Conservation (phyloP, 2,797 vertebrate genomes). For the Myripristis jacobus region DNA sequence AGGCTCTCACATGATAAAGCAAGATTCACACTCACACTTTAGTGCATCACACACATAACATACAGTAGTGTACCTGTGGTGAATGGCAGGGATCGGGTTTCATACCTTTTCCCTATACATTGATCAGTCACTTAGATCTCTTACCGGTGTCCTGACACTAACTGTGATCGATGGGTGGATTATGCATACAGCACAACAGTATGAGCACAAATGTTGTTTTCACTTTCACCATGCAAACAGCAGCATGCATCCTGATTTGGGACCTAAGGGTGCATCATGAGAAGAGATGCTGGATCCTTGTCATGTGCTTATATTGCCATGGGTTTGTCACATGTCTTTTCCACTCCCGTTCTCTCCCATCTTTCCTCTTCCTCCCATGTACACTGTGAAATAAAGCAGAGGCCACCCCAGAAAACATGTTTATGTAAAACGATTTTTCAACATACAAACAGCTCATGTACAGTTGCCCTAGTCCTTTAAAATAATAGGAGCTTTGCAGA, state of each 20-base stretch:
- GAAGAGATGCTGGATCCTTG: neutral
- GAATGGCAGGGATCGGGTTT: conserved; percentile 62
- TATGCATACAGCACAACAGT: conserved; percentile 14
- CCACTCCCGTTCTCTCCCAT: neutral
- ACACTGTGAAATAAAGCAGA: neutral
- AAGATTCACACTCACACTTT: conserved; percentile 47
- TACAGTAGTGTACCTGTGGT: conserved; percentile 37
- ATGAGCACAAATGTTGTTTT: conserved; percentile 50
- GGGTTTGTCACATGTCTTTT: neutral
- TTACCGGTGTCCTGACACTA: conserved; percentile 55
- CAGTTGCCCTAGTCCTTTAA: too few species aligned
- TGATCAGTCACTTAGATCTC: conserved; percentile 61
- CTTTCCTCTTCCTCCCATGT: neutral
- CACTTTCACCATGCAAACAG: conserved; percentile 30
- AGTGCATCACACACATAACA: conserved; percentile 22
- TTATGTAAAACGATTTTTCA: neutral
- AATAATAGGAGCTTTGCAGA: too few species aligned
- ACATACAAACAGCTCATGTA: too few species aligned
- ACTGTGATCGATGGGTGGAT: conserved; percentile 56
- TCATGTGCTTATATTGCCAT: neutral
- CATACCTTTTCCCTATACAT: conserved; percentile 50
- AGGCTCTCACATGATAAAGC: conserved; percentile 27
- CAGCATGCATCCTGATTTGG: conserved; percentile 23
- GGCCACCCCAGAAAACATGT: neutral
- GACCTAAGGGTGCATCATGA: neutral